phyloP scores from a whole-genome alignment of 2,113 vertebrate species.

The Trogon surrucura region DNA sequence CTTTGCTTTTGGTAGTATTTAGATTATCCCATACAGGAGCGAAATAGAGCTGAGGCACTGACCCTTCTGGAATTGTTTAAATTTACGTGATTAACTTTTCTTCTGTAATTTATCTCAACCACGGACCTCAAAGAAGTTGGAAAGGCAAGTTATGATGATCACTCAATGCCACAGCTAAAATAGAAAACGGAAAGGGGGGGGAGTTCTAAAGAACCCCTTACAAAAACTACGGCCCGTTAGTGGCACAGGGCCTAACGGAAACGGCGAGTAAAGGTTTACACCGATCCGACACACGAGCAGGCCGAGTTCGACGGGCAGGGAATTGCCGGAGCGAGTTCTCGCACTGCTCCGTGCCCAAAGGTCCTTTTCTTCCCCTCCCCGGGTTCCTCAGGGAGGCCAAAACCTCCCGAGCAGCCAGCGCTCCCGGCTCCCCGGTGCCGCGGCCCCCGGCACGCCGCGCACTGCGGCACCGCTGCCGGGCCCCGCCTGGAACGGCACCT shows the following conservation, averaged over 20 bases:
- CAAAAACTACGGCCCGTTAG: not conserved
- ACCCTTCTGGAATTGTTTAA: not conserved
- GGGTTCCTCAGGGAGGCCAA: not conserved
- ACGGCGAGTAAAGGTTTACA: not conserved
- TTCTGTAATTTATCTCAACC: not conserved
- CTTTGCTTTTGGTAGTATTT: not conserved
- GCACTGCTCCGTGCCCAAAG: accelerated
- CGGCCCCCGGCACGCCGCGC: accelerated
- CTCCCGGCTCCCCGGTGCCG: accelerated
- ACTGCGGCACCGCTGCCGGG: not conserved
- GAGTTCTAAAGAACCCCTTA: not conserved
- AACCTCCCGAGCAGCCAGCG: accelerated
- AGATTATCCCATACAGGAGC: not conserved
- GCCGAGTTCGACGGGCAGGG: accelerated
- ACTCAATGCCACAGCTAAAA: not conserved
- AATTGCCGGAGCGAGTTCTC: too few relatives aligned
- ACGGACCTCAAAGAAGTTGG: not conserved
- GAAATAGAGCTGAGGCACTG: too few relatives aligned
- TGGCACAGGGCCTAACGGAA: not conserved
- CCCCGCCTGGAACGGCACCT: too few relatives aligned
- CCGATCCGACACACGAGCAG: accelerated
- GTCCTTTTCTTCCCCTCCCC: too few relatives aligned
- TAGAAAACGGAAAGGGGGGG: accelerated
- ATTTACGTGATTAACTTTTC: not conserved
- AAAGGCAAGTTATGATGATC: not conserved